Evolutionary conservation across 30 jellyfish, hydroid and myxozoan species (phyloP), one percentile per base, ranked within the genome.

Genomic region (Cassiopea andromeda): DNA sequence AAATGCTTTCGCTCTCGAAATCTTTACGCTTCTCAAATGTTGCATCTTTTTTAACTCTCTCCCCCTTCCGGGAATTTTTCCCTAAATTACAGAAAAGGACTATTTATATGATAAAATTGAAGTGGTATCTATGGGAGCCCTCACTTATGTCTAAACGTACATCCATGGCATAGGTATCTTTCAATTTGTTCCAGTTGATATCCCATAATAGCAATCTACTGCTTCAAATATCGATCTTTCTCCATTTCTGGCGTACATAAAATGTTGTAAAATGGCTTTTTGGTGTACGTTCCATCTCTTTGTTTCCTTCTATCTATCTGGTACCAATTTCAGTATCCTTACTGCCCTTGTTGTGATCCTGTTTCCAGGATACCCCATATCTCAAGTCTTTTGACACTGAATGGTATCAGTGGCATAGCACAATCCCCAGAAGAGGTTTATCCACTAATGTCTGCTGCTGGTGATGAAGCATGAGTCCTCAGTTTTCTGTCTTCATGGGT

Each of bases 181-280:
- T 27, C 38, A 27, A 27, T 27, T 27, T 27, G 38, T 27, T 27
- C 38, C 38, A 27, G 38, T 27, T 27, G 38, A 27, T 27, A 27
- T 27, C 38, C 0, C 38, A 27, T 27, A 27, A 27, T 27, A 27
- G 38, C 38, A 82, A 4, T 59, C 81, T 44, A 64, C 77, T 8
- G 50, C 93, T 64, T 85, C 93, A 48, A 85, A 85, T 78, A n/a
- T 60, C n/a, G 64, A 87, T 2, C 78, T 67, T 67, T 87, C 90
- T 46, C 94, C 82, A 19, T 85, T 71, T 46, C 7, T 16, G 54
- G 78, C 73, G 68, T 46, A 85, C n/a, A 81, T 85, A 3, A 38
- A 12, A 70, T 48, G 1, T 0, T 86, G 69, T 83, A 83, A 67
- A 83, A 45, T 44, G 91, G 59, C 48, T 49, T 83, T 48, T 68